Evolutionary conservation across 1,140 invertebrate species (phyloP), one percentile per base, ranked within the genome.

Genomic region (Penaeus indicus): DNA sequence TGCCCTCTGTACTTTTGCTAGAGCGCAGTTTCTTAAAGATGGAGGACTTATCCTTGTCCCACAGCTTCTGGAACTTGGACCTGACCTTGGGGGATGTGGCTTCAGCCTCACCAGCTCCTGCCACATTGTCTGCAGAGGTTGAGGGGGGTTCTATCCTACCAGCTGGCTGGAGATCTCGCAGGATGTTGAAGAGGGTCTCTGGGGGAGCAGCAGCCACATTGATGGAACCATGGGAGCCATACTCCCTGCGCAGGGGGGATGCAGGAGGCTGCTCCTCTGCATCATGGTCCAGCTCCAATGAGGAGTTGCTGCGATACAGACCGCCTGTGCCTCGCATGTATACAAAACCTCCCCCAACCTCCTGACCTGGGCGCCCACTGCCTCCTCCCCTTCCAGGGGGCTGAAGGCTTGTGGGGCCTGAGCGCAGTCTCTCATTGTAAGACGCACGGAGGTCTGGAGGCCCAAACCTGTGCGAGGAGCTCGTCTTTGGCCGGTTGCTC

Each of bases 101-200:
- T n/a, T 92, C 92, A 21, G 92, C 92, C 67, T 92, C 92, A 83
- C 92, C 92, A 89, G 67, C 90, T 83, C 21, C 90, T 87, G 54
- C 92, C 92, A 54, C 92, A 88, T 60, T 92, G 93, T 4, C 94
- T 95, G 90, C 94, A 92, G 64, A 96, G 92, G 90, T 95, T 94
- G 90, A 96, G 95, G 0, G 94, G 93, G 64, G 54, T 93, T 92
- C 84, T 92, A 92, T 22, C 92, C 92, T 19, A 95, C 94, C 22
- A 94, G 94, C 0, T 94, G 94, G 89, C 94, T 95, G 54, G 32
- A 91, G 81, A 60, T 93, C 93, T 81, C 96, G 96, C 16, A 97
- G 94, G 95, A 97, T 96, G 13, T 95, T 96, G 92, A 96, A 96
- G 92, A 96, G 96, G 90, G 95, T 95, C 82, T 96, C 95, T 61